Conservation (phyloP, 1,140 invertebrate genomes). For the Scaptodrosophila lebanonensis region DNA sequence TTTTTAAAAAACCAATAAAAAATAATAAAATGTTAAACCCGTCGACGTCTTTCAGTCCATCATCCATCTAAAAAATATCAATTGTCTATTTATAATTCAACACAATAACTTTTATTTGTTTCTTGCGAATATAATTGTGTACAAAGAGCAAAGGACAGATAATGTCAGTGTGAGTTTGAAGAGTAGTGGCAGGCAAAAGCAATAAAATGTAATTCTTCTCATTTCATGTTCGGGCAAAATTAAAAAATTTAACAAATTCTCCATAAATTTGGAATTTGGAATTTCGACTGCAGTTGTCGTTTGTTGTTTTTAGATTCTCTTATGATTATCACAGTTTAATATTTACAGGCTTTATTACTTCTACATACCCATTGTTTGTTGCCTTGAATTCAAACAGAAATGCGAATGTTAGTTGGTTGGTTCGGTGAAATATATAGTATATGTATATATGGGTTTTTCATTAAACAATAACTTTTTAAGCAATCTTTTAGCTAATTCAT, state of each 20-base stretch:
- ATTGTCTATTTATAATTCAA: no score
- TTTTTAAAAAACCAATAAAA: constrained; percentile 64
- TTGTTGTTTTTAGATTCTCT: constrained; percentile 42
- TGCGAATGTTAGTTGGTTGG: constrained; percentile 24
- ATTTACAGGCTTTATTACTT: constrained; percentile 56
- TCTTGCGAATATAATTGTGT: no score
- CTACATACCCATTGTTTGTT: constrained; percentile 54
- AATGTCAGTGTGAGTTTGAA: no score
- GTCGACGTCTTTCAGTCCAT: no score
- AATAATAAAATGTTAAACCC: constrained; percentile 70
- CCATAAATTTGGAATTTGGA: constrained; percentile 24
- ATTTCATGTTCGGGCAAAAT: no score
- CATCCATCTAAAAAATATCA: no score
- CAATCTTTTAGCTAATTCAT: constrained; percentile 63
- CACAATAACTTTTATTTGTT: no score
- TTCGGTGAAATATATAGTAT: constrained; percentile 8
- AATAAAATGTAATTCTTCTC: no score
- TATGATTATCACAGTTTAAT: constrained; percentile 75
- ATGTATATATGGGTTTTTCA: constrained; percentile 23
- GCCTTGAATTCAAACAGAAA: constrained; percentile 23
- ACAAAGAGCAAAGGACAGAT: no score
- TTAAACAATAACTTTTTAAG: constrained; percentile 25
- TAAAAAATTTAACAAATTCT: no score
- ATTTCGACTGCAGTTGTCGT: constrained; percentile 16
- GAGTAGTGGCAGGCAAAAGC: no score